phyloP scores from a whole-genome alignment of 2,797 vertebrate species.

The Podarcis siculus region DNA sequence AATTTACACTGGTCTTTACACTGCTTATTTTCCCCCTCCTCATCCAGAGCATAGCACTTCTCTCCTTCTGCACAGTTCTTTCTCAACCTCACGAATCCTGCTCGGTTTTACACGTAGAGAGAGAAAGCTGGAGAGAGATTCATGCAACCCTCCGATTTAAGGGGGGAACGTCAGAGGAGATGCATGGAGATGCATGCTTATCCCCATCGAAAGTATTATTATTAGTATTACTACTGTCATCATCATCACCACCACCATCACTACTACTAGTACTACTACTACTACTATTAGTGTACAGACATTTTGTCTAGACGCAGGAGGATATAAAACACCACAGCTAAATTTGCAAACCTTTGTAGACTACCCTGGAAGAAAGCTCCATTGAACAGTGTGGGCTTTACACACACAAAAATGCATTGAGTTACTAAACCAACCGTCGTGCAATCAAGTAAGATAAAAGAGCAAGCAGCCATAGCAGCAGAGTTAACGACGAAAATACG shows the following conservation, averaged over 20 bases:
- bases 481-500: not conserved
- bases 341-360: not conserved
- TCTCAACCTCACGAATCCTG: not conserved
- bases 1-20: too few relatives aligned
- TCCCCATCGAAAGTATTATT: not conserved
- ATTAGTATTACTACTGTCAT: not conserved
- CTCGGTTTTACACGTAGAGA: not conserved
- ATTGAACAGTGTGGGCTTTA: not conserved
- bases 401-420: not conserved
- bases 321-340: not conserved
- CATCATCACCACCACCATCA: not conserved
- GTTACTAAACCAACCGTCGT: not conserved
- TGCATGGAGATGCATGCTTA: too few relatives aligned
- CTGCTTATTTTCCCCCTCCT: not conserved
- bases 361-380: not conserved
- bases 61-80: not conserved
- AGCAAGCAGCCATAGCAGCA: not conserved
- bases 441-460: not conserved
- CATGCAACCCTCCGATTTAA: not conserved
- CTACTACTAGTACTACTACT: not conserved
- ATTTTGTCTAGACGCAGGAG: not conserved
- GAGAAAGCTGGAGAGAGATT: not conserved
- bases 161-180: not conserved
- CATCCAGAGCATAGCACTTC: too few relatives aligned
- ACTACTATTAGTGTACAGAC: too few relatives aligned